Evolutionary conservation across 1,140 invertebrate genomes (phyloP).

Genomic region (Heliconius melpomene): DNA sequence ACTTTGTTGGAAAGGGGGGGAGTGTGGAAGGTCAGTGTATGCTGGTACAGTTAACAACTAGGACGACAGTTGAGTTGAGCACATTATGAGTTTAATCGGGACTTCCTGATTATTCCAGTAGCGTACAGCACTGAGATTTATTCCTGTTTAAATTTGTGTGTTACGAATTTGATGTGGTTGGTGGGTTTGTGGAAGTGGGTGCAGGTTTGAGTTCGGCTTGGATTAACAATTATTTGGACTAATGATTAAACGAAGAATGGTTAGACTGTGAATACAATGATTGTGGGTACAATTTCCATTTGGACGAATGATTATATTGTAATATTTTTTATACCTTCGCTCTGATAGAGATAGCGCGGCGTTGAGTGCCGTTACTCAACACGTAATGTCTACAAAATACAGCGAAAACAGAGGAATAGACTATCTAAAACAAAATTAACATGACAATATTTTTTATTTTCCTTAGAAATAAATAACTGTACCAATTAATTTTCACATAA

Average conservation of each 20-base stretch:
- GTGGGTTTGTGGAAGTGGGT: neutral
- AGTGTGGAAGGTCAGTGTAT: constrained; percentile 47
- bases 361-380: too few species aligned
- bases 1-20: constrained; percentile 19
- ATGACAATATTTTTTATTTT: too few species aligned
- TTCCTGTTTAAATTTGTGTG: constrained; percentile 43
- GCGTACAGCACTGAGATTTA: constrained; percentile 65
- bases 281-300: too few species aligned
- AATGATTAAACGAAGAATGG: too few species aligned
- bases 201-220: neutral
- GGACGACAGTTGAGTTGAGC: constrained; percentile 76
- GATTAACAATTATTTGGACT: neutral
- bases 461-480: neutral
- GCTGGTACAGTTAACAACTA: constrained; percentile 56
- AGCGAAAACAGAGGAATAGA: too few species aligned
- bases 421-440: too few species aligned
- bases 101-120: constrained; percentile 73
- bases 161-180: neutral
- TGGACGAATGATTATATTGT: too few species aligned
- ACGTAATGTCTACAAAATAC: too few species aligned
- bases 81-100: constrained; percentile 72
- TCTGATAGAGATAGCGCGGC: too few species aligned
- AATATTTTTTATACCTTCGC: too few species aligned
- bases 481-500: neutral
- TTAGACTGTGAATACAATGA: too few species aligned